Base-by-base conservation (phyloP, 2,797 vertebrate genomes). In the Discoglossus pictus region DNA sequence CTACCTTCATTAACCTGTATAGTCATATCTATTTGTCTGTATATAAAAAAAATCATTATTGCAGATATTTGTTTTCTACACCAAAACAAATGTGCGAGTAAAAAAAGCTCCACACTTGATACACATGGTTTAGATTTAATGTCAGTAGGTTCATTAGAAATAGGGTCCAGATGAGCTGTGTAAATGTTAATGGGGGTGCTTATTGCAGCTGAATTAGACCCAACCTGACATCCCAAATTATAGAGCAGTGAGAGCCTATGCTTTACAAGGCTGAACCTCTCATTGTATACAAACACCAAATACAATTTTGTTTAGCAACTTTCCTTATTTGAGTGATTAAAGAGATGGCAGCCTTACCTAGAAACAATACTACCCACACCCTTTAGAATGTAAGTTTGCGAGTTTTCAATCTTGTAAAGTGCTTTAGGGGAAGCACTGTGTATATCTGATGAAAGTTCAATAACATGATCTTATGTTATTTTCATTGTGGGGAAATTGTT, bases 71-170 rank as follows among this genome's bases (percentile, higher is more conserved):
- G 52, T 64, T 50, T 63, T 34, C 38, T 42, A 51, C 23, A 16
- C 36, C 42, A 64, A 63, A 44, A 71, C 60, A 59, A 71, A 52
- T 64, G 17, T 59, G 68, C 44, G 61, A 64, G 60, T 51, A 40
- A 64, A 17, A 42, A 39, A 13, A 58, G 17, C 20, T 9, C 52
- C 64, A 64, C 25, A 70, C 52, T 56, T 70, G 25, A 58, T 60
- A 56, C 68, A 71, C 44, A 58, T 71, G 68, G 68, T 58, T 64
- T 40, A 71, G 43, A 71, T 71, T 71, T 64, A 59, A 58, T 64
- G 61, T 71, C 68, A 71, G 40, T 35, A 42, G 55, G 68, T 64
- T 71, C 44, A 50, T 52, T 51, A 71, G 47, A 64, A 71, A 71
- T 71, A 58, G 44, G 68, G 68, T 50, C 68, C 68, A 71, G 60